Evolutionary conservation across 1,140 invertebrate genomes (phyloP).

Genomic region (Plectus sambesii): DNA sequence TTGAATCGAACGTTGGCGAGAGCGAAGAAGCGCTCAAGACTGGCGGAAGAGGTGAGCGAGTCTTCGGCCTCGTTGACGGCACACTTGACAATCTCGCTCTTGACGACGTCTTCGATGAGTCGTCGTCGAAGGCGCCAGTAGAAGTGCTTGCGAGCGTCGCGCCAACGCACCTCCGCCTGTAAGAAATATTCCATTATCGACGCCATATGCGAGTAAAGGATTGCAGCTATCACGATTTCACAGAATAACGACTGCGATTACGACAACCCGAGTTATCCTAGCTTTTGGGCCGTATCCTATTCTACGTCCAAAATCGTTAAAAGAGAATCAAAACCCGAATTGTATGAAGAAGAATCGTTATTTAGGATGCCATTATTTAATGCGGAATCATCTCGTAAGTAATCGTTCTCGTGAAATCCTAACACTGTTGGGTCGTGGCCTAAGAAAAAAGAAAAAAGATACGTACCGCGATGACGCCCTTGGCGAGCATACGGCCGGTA

Average conservation of each 20-base stretch:
- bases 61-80: too few species aligned
- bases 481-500: constrained; percentile 88
- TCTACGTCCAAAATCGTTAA: not conserved
- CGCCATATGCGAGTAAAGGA: constrained; percentile 8
- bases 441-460: constrained; percentile 4
- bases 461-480: constrained; percentile 74
- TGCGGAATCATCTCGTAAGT: constrained; percentile 1
- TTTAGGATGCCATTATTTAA: constrained; percentile 1
- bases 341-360: constrained; percentile 19
- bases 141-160: constrained; percentile 34
- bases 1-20: too few species aligned
- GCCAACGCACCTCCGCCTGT: constrained; percentile 37
- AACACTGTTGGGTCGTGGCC: not conserved
- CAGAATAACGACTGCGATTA: not conserved
- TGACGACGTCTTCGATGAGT: not conserved
- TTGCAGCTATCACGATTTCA: constrained; percentile 18
- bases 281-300: not conserved
- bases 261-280: not conserved
- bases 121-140: constrained; percentile 5
- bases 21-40: too few species aligned
- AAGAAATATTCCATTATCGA: constrained; percentile 23
- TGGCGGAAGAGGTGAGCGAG: too few species aligned
- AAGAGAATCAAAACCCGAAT: not conserved
- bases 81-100: not conserved
- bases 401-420: constrained; percentile 1